Base-by-base conservation (phyloP, 2,797 vertebrate genomes). In the Neomorphus geoffroyi region DNA sequence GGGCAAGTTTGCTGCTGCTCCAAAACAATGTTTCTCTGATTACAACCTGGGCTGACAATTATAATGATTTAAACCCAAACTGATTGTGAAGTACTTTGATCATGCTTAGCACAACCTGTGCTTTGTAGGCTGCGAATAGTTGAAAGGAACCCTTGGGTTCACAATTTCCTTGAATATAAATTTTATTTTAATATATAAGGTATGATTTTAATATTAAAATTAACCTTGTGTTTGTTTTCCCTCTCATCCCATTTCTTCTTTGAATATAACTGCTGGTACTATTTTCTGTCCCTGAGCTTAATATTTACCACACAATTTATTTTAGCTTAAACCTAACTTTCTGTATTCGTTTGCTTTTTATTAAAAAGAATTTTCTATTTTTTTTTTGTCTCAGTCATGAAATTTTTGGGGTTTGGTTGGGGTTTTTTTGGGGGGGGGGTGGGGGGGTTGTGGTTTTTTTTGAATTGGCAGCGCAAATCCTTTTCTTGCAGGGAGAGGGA, bases 71-170 rank as follows among this genome's bases (percentile, higher is more conserved):
- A 97, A 97, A 97, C 91, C 96, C 97, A 93, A 97, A 97, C 96
- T 98, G 97, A 98, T 97, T 97, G 96, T 85, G 90, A 95, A 94
- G 93, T 69, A 95, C 97, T 98, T 97, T 98, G 97, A 98, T 98
- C 97, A 96, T 95, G 94, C 96, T 93, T 92, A 93, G 93, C 93
- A 62, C 94, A 93, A 96, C 94, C 94, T 97, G 97, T 45, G 97
- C 95, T 96, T 96, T 97, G 95, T 93, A 90, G 92, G 70, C 80
- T 96, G 94, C 92, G 93, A 71, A 91, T 28, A 96, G 94, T 96
- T 96, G 94, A 97, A 97, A 97, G 88, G 93, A 93, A 45, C 48
- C 35, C 65, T 95, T 90, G 83, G 77, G 87, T 88, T 92, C 88
- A 94, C 96, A 96, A 96, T 96, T 97, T 97, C 96, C 96, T 96